Evolutionary conservation across 30 jellyfish, hydroid and myxozoan genomes (phyloP), one percentile per base, ranked within the genome.

Genomic region (Hydra vulgaris): DNA sequence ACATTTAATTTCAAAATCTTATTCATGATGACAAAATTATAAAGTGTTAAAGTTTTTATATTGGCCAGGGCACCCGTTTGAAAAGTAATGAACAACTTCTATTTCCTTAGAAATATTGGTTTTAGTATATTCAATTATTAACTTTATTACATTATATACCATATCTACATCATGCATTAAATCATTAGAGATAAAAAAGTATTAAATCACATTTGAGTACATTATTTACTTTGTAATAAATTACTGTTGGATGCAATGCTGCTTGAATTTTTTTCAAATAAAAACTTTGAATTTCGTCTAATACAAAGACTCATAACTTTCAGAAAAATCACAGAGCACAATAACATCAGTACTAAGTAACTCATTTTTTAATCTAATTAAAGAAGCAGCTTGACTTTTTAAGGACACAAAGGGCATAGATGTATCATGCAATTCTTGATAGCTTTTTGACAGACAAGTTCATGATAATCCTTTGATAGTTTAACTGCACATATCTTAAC

Each of bases 311-410:
- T 40, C 16, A 24, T 85, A 85, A 66, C 77, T 85, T 72, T 85
- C 94, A 19, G 94, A 88, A 78, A 85, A 85, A 70, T 85, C 89
- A 68, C 78, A 77, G 8, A 85, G 66, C 21, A 27, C 80, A 78
- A 85, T 79, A 7, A 78, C 94, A 27, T 78, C 94, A 85, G 54
- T 67, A 67, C 24, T 66, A 20, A 26, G 8, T 75, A 78, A 85
- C 26, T 26, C 54, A 70, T 79, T 79, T 53, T 84, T 85, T n/a
- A 75, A 17, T n/a, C 40, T 23, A 56, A 72, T 85, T 27, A 76
- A 75, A 54, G 72, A 85, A 12, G 79, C 55, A 0, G 81, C 83
- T 66, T 85, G 88, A n/a, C 77, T 53, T 27, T 73, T 1, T 40
- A 12, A 5, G 61, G 89, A 70, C 82, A 76, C 18, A 25, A 22